A percentile compares a stretch with the other conserved stretches of the same genome.
Conservation (phyloP, 2,888 invertebrate genomes). For the Acheta domesticus region DNA sequence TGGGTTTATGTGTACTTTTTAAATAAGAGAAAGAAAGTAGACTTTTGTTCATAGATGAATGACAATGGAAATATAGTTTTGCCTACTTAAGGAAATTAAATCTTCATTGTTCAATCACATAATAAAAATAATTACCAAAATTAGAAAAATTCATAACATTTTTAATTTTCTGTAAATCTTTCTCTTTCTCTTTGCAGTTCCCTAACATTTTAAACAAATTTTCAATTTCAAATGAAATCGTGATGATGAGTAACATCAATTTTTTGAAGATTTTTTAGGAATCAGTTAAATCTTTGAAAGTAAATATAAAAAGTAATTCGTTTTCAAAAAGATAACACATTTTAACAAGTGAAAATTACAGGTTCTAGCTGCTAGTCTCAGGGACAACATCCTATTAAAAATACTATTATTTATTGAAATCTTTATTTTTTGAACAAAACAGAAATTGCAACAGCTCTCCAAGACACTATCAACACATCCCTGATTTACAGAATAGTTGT, state of each 20-base stretch:
- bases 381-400: background rate
- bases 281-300: background rate
- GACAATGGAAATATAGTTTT: too few species aligned
- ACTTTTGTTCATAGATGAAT: too few species aligned
- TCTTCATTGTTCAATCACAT: too few species aligned
- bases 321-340: background rate
- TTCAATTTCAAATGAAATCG: too few species aligned
- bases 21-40: too few species aligned
- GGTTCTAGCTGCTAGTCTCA: background rate
- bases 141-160: too few species aligned
- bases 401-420: background rate
- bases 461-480: background rate
- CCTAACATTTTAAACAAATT: too few species aligned
- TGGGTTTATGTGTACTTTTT: too few species aligned
- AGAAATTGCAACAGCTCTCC: background rate
- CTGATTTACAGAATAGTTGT: conserved; percentile 11
- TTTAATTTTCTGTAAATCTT: too few species aligned
- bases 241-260: background rate
- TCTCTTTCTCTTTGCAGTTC: too few species aligned
- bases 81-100: too few species aligned
- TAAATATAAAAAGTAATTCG: background rate
- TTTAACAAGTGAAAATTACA: background rate
- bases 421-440: background rate
- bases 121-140: too few species aligned
- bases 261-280: background rate